phyloP scores from a whole-genome alignment of 2,888 invertebrate species.

The Syritta pipiens region DNA sequence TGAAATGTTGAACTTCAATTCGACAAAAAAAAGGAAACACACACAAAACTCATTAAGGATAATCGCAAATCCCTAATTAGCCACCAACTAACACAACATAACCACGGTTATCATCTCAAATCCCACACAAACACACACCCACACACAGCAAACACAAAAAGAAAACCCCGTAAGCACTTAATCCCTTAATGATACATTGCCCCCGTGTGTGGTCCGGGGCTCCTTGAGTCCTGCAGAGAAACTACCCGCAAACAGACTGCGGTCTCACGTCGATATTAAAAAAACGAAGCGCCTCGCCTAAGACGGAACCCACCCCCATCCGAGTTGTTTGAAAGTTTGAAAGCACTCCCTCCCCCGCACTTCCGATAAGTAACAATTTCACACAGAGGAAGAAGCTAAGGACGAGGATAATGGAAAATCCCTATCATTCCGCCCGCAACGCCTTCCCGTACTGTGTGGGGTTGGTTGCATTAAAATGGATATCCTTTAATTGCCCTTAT shows the following conservation, averaged over 20 bases:
- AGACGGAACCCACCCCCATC: too few species aligned
- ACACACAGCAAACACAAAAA: constrained; percentile 13
- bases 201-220: constrained; percentile 1
- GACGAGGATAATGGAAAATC: constrained; percentile 16
- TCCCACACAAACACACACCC: constrained; percentile 25
- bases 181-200: constrained; percentile 59
- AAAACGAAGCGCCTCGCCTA: not conserved
- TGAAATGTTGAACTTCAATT: not conserved
- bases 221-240: not conserved
- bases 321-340: too few species aligned
- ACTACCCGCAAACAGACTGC: constrained; percentile 17
- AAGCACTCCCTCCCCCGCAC: too few species aligned
- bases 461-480: constrained; percentile 40
- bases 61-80: too few species aligned
- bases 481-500: constrained; percentile 63
- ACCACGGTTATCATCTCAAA: constrained; percentile 25
- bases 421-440: constrained; percentile 18
- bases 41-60: too few species aligned
- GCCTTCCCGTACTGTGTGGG: constrained; percentile 7
- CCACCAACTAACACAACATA: constrained; percentile 30
- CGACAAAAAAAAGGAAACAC: too few species aligned
- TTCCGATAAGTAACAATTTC: too few species aligned
- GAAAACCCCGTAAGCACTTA: constrained; percentile 35
- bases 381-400: too few species aligned
- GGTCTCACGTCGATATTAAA: constrained; percentile 12